phyloP scores from a whole-genome alignment of 2,888 invertebrate species.

The Caenorhabditis angaria region DNA sequence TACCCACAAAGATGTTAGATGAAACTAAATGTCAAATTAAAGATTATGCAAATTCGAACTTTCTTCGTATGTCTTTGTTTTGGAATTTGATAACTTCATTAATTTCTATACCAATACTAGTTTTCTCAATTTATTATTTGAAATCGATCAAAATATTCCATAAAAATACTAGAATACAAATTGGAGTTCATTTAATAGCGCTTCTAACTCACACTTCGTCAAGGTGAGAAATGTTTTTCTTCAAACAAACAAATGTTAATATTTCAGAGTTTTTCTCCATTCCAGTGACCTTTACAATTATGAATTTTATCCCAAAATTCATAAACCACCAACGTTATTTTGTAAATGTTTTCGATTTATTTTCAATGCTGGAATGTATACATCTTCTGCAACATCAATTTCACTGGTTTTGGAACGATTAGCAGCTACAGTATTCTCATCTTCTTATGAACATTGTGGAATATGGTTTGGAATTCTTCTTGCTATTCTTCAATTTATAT shows the following conservation, averaged over 20 bases:
- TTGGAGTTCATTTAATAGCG: constrained; percentile 5
- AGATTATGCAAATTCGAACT: not conserved
- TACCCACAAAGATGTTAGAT: too few species aligned
- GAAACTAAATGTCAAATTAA: too few species aligned
- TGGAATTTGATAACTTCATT: constrained; percentile 5
- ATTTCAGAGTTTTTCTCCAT: constrained; percentile 12
- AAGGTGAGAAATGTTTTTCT: constrained; percentile 9
- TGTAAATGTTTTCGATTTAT: constrained; percentile 16
- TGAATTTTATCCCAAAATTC: too few species aligned
- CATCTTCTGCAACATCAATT: constrained; percentile 15
- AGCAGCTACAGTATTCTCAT: not conserved
- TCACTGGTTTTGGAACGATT: constrained; percentile 19
- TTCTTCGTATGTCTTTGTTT: constrained; percentile 3
- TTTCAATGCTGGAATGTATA: constrained; percentile 11
- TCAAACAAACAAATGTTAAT: not conserved
- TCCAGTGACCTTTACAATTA: constrained; percentile 14
- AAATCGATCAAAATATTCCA: constrained; percentile 8
- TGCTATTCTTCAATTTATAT: constrained; percentile 9
- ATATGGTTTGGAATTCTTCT: constrained; percentile 5
- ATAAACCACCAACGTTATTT: not conserved
- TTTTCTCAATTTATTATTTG: constrained; percentile 3
- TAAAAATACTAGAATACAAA: constrained; percentile 13
- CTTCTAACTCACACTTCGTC: constrained; percentile 8
- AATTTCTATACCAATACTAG: constrained; percentile 6
- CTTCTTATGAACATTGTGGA: constrained; percentile 15